Percentiles rank a stretch among this genome's conserved stretches.
Conservation (phyloP, 2,888 invertebrate genomes). For the Allygus modestus region DNA sequence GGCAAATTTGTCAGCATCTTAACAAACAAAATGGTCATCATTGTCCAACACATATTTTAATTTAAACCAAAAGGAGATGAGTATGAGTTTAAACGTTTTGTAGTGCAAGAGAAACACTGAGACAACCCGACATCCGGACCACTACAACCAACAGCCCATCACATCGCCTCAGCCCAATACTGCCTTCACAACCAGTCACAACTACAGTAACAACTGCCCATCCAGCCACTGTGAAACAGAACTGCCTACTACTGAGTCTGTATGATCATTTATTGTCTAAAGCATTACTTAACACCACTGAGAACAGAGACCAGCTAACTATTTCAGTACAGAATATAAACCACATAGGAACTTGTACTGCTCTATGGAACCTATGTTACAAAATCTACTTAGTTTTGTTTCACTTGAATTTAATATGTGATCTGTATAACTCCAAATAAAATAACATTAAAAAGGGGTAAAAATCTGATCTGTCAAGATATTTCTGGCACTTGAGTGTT, state of each 20-base stretch:
- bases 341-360: slow-evolving; percentile 40
- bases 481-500: too few species aligned
- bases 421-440: slow-evolving; percentile 11
- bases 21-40: too few species aligned
- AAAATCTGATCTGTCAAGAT: too few species aligned
- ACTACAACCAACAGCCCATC: neutral
- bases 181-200: neutral
- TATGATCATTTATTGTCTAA: slow-evolving; percentile 32
- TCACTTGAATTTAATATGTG: neutral
- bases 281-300: slow-evolving; percentile 12
- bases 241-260: neutral
- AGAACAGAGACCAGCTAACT: slow-evolving; percentile 20
- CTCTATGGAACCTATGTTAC: slow-evolving; percentile 29
- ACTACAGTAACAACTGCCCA: neutral
- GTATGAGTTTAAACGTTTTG: too few species aligned
- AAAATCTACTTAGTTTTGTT: slow-evolving; percentile 36
- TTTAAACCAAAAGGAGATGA: too few species aligned
- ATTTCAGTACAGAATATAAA: slow-evolving; percentile 33
- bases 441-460: too few species aligned
- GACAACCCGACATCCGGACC: neutral
- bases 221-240: slow-evolving; percentile 24
- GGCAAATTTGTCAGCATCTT: too few species aligned
- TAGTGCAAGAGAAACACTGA: neutral
- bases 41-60: too few species aligned
- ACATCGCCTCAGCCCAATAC: neutral